These are phyloP conservation scores for Anolis carolinensis DNA, from an alignment of 2,113 vertebrate species.

Conservation along the genomic window DNA sequence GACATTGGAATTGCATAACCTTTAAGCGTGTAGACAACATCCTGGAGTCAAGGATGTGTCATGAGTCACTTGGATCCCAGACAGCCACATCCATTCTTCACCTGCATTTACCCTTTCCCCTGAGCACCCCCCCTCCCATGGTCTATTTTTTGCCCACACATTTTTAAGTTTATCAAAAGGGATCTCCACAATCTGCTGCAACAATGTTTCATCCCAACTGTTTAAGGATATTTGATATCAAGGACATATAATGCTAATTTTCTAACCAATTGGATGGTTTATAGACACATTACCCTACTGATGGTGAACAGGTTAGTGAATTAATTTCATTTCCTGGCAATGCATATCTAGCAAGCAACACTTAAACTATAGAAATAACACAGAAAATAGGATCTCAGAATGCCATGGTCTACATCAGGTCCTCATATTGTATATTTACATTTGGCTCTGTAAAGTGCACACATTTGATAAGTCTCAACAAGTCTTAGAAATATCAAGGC, in stretches of 20 bases:
- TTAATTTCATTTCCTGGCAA: fast-evolving
- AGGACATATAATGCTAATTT: neutral
- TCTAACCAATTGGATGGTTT: neutral
- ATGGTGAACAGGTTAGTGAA: neutral
- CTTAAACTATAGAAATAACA: fast-evolving
- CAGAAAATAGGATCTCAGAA: neutral
- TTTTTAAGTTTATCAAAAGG: too few relatives aligned
- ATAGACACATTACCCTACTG: fast-evolving
- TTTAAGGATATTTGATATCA: too few relatives aligned
- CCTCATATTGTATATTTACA: neutral
- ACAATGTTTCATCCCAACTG: neutral
- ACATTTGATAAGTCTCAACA: conserved; percentile 1
- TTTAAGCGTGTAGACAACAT: too few relatives aligned
- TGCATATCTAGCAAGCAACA: fast-evolving
- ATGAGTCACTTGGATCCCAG: too few relatives aligned
- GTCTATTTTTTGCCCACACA: too few relatives aligned
- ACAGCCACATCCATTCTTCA: too few relatives aligned
- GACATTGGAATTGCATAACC: neutral
- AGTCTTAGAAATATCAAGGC: conserved; percentile 17
- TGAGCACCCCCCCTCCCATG: too few relatives aligned
- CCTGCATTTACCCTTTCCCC: too few relatives aligned
- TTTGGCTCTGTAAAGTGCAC: neutral
- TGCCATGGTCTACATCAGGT: fast-evolving
- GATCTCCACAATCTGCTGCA: neutral
- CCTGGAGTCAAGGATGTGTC: too few relatives aligned